Evolutionary conservation across 1,140 invertebrate genomes (phyloP).

Genomic region (Sipha flava): DNA sequence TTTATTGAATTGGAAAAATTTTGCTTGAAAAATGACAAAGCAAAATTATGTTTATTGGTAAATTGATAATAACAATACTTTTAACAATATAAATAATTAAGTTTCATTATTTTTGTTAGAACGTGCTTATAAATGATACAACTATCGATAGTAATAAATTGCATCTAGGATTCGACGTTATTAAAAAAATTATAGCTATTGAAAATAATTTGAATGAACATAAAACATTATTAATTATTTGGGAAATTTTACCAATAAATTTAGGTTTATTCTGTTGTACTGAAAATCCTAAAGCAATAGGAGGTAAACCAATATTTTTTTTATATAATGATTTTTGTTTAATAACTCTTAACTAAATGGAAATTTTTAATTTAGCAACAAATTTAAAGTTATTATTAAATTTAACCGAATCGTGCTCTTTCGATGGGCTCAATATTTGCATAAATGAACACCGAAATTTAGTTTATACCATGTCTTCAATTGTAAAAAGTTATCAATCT

Average conservation of each 20-base stretch:
- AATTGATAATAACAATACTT: not conserved
- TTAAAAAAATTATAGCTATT: not conserved
- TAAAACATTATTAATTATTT: not conserved
- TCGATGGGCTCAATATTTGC: not conserved
- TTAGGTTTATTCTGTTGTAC: slow-evolving; percentile 17
- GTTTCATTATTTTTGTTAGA: not conserved
- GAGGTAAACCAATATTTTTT: not conserved
- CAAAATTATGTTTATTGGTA: slow-evolving; percentile 15
- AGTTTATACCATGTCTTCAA: slow-evolving; percentile 4
- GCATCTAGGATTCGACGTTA: not conserved
- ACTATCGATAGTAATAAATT: not conserved
- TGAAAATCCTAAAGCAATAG: not conserved
- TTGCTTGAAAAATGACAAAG: not conserved
- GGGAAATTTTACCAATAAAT: not conserved
- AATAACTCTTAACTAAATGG: not conserved
- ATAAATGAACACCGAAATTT: slow-evolving; percentile 14
- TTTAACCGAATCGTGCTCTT: not conserved
- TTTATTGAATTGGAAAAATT: not conserved
- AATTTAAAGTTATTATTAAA: slow-evolving; percentile 11
- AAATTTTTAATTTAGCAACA: not conserved
- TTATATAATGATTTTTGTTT: not conserved
- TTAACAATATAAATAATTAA: not conserved
- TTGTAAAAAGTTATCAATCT: not conserved
- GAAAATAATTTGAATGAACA: not conserved
- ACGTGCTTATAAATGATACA: not conserved